phyloP scores from a whole-genome alignment of 2,888 invertebrate genomes.

The Tromatobia lineatoria region DNA sequence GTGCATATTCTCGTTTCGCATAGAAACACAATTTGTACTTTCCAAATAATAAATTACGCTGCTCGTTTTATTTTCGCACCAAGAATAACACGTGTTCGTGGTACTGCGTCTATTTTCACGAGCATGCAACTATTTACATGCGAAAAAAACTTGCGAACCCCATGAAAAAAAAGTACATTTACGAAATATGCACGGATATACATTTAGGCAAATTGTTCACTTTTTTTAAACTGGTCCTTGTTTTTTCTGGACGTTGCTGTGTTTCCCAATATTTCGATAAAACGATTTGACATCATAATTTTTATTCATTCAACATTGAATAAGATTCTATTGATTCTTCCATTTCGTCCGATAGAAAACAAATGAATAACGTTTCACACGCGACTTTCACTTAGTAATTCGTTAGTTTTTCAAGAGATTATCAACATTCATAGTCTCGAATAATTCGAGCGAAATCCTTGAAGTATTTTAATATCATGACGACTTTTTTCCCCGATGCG shows the following conservation, averaged over 20 bases:
- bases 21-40: conserved; percentile 66
- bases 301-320: conserved; percentile 53
- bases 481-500: conserved; percentile 9
- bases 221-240: conserved; percentile 3
- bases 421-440: conserved; percentile 38
- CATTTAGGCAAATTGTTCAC: conserved; percentile 51
- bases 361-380: conserved; percentile 16
- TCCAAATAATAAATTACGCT: conserved; percentile 63
- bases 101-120: neutral
- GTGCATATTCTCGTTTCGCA: conserved; percentile 1
- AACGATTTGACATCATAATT: conserved; percentile 42
- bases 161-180: conserved; percentile 4
- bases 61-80: conserved; percentile 6
- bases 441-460: conserved; percentile 9
- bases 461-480: conserved; percentile 31
- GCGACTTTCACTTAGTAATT: conserved; percentile 10
- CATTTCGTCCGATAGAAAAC: conserved; percentile 16
- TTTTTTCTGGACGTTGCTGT: neutral
- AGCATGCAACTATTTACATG: neutral
- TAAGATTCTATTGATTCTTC: conserved; percentile 32
- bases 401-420: conserved; percentile 7
- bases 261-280: conserved; percentile 15
- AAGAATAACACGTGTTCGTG: neutral
- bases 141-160: neutral
- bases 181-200: conserved; percentile 23